Conservation (phyloP, 2,888 invertebrate genomes). For the Coleophora deauratella region DNA sequence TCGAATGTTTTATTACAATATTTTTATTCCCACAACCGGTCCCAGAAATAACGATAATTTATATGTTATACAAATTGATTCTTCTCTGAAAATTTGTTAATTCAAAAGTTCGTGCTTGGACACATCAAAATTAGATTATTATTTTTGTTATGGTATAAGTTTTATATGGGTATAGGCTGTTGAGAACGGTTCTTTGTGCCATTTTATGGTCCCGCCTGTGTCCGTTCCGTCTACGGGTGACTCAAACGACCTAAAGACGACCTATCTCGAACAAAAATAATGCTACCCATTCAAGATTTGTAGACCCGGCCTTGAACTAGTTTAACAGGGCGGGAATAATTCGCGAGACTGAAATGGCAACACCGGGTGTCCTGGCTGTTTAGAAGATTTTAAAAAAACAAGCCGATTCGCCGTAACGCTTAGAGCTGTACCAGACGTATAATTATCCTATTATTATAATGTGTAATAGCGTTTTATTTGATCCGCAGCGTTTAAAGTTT, state of each 20-base stretch:
- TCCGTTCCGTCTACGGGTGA: conserved; percentile 49
- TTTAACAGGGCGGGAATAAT: conserved; percentile 56
- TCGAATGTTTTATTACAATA: conserved; percentile 42
- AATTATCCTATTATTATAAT: conserved; percentile 67
- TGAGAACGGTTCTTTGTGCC: conserved; percentile 32
- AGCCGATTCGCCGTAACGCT: conserved; percentile 48
- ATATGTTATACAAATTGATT: too few species aligned
- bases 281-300: conserved; percentile 56
- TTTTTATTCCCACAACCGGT: conserved; percentile 35
- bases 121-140: conserved; percentile 10
- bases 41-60: too few species aligned
- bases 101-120: conserved; percentile 6
- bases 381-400: conserved; percentile 39
- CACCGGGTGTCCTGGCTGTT: conserved; percentile 20
- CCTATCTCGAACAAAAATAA: conserved; percentile 59
- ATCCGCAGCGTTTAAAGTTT: conserved; percentile 22
- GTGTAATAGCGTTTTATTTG: conserved; percentile 30
- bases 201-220: conserved; percentile 34
- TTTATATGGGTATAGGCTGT: conserved; percentile 1
- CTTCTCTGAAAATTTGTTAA: too few species aligned
- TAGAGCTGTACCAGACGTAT: conserved; percentile 49
- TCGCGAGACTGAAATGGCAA: conserved; percentile 52
- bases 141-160: conserved; percentile 10
- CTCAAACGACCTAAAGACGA: conserved; percentile 60
- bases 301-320: conserved; percentile 62